Conservation (phyloP, 2,888 invertebrate genomes). For the Dyspetes luteomarginatus region DNA sequence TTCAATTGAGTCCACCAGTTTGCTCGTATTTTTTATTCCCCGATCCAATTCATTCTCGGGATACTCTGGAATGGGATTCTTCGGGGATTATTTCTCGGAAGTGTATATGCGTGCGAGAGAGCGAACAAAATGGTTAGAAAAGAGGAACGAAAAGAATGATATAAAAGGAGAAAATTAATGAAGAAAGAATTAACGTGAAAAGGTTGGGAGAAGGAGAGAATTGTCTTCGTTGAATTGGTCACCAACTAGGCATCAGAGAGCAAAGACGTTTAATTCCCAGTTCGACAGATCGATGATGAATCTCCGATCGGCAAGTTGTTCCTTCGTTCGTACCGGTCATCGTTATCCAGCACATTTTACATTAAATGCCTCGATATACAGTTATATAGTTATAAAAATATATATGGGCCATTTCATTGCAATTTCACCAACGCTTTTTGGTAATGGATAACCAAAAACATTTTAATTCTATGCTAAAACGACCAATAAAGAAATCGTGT, state of each 20-base stretch:
- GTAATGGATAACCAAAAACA: no score
- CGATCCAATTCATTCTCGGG: slow-evolving; percentile 52
- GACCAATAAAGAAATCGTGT: not conserved
- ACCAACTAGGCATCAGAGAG: slow-evolving; percentile 7
- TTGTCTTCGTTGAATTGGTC: slow-evolving; percentile 47
- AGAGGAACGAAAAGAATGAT: no score
- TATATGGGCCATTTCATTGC: not conserved
- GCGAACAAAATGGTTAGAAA: slow-evolving; percentile 1
- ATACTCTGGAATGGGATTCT: slow-evolving; percentile 29
- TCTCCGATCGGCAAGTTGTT: slow-evolving; percentile 50
- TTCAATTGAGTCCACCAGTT: slow-evolving; percentile 48
- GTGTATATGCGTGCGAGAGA: not conserved
- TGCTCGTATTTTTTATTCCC: slow-evolving; percentile 45
- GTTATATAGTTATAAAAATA: not conserved
- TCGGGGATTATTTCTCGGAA: slow-evolving; percentile 45
- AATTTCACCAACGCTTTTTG: no score
- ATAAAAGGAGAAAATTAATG: slow-evolving; percentile 24
- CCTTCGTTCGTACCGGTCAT: slow-evolving; percentile 37
- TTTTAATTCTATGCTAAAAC: not conserved
- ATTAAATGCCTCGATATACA: not conserved
- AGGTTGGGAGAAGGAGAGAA: slow-evolving; percentile 10
- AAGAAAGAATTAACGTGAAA: slow-evolving; percentile 16
- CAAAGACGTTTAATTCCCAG: slow-evolving; percentile 24
- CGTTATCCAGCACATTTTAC: slow-evolving; percentile 21
- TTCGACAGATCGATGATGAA: slow-evolving; percentile 48